phyloP scores from a whole-genome alignment of 1,140 invertebrate species.

The Drosophila arawakana region DNA sequence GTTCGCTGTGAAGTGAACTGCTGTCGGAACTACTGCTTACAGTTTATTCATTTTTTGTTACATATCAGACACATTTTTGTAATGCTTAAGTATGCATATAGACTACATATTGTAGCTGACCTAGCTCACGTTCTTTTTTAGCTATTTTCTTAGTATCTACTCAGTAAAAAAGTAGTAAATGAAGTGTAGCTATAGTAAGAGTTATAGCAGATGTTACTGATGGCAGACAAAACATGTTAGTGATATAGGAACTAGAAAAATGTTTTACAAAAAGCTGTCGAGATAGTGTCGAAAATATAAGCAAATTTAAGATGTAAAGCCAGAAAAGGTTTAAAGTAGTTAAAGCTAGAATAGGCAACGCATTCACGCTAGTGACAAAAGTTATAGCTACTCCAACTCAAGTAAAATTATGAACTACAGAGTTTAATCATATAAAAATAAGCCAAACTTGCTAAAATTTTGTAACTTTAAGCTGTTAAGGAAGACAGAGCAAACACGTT shows the following conservation, averaged over 20 bases:
- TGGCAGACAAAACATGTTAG: too few species aligned
- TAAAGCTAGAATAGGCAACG: too few species aligned
- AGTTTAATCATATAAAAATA: not conserved
- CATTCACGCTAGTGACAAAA: too few species aligned
- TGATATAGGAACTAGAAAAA: too few species aligned
- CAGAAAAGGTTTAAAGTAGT: too few species aligned
- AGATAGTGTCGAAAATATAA: too few species aligned
- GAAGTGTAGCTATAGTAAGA: too few species aligned
- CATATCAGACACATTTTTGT: constrained; percentile 8
- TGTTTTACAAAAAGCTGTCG: too few species aligned
- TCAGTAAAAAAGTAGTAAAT: too few species aligned
- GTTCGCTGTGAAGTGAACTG: constrained; percentile 2
- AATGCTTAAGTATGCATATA: not conserved
- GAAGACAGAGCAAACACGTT: not conserved
- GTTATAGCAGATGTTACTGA: not conserved
- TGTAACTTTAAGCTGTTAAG: not conserved
- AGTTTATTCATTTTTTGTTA: not conserved
- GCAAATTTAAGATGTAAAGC: too few species aligned
- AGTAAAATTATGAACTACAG: not conserved
- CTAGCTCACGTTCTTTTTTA: constrained; percentile 1
- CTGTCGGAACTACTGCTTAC: constrained; percentile 9
- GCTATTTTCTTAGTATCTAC: not conserved
- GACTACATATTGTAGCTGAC: constrained; percentile 5
- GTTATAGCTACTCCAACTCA: not conserved
- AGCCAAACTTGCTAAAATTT: not conserved